A percentile compares a stretch with the other conserved stretches of the same genome.
Conservation (phyloP, 1,140 invertebrate genomes). For the Eriocheir sinensis region DNA sequence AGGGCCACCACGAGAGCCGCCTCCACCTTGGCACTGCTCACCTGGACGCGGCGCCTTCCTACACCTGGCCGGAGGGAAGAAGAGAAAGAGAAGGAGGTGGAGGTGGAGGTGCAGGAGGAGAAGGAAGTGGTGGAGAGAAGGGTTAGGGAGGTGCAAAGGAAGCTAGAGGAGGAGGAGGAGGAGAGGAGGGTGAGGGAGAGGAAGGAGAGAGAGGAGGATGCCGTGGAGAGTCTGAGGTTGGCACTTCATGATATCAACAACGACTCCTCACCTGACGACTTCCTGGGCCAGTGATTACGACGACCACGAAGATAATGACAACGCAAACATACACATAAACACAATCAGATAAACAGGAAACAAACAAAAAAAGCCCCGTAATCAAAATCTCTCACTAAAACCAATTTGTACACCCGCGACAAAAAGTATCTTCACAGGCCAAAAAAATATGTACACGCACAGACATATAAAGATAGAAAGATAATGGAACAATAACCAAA, state of each 20-base stretch:
- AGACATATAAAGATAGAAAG: too few relatives aligned
- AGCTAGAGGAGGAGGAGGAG: not conserved
- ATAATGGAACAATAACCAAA: too few relatives aligned
- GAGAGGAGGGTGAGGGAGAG: not conserved
- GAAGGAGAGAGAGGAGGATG: not conserved
- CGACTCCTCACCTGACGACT: not conserved
- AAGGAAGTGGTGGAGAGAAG: not conserved
- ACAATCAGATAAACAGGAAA: too few relatives aligned
- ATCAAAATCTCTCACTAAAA: too few relatives aligned
- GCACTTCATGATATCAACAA: not conserved
- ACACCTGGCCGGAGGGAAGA: not conserved
- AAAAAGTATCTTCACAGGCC: too few relatives aligned
- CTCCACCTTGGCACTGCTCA: constrained; percentile 56
- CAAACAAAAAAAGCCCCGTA: too few relatives aligned
- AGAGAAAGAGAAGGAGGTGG: not conserved
- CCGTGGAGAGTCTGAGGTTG: not conserved
- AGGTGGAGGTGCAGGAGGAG: not conserved
- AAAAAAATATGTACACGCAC: too few relatives aligned
- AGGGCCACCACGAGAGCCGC: constrained; percentile 64
- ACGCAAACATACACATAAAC: not conserved
- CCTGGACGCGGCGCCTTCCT: constrained; percentile 44
- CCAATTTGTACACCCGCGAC: too few relatives aligned
- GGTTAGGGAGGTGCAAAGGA: too few relatives aligned
- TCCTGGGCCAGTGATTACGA: not conserved
- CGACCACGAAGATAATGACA: not conserved